These are phyloP conservation scores for Lophochroa leadbeateri DNA, from an alignment of 2,113 vertebrate genomes.

Conservation along the genomic window DNA sequence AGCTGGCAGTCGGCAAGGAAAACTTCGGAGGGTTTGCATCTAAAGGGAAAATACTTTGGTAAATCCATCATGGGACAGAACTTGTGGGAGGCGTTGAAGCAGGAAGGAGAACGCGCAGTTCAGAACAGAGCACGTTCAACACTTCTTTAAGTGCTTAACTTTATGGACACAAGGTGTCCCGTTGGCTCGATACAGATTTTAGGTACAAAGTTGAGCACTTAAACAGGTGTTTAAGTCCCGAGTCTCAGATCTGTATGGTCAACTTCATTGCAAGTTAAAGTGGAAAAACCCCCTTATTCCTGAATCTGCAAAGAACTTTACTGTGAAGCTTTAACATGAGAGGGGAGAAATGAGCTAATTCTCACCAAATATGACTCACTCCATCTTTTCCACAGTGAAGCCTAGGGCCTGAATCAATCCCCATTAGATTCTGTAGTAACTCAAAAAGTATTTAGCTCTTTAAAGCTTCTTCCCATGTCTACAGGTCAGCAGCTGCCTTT, in stretches of 20 bases:
- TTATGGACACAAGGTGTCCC: neutral
- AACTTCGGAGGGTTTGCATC: constrained; percentile 83
- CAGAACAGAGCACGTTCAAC: neutral
- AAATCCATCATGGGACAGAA: neutral
- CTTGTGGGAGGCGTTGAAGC: neutral
- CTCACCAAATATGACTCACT: neutral
- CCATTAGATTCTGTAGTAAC: neutral
- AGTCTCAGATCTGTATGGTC: neutral
- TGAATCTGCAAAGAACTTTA: neutral
- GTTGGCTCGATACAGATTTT: neutral
- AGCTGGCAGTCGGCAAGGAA: constrained; percentile 86
- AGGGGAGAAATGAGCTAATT: constrained; percentile 19
- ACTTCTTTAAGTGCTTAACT: neutral
- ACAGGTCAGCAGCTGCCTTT: neutral
- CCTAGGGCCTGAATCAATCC: neutral
- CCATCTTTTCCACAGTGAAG: neutral
- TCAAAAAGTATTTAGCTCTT: neutral
- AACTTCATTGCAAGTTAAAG: neutral
- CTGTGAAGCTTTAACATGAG: neutral
- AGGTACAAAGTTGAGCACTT: neutral
- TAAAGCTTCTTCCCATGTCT: neutral
- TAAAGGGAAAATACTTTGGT: constrained; percentile 58
- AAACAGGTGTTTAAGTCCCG: neutral
- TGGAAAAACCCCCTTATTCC: neutral
- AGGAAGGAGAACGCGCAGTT: neutral